Conservation (phyloP, 2,888 invertebrate genomes). For the Aporophyla lueneburgensis region DNA sequence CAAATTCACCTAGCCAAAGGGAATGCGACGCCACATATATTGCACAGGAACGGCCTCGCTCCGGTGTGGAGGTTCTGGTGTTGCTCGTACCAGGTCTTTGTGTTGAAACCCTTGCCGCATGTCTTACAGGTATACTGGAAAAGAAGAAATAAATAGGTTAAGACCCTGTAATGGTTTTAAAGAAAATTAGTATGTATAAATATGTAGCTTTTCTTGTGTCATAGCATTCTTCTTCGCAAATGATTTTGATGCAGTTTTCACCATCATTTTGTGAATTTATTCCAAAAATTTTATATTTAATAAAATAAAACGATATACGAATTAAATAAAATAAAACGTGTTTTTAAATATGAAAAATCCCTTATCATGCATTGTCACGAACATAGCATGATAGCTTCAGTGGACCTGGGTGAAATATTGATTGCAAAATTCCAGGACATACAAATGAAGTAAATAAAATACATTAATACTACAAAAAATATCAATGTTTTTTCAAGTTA, state of each 20-base stretch:
- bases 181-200: background rate
- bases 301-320: too few species aligned
- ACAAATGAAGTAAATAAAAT: too few species aligned
- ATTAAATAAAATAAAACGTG: too few species aligned
- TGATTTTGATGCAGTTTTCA: background rate
- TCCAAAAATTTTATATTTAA: background rate
- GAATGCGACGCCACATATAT: constrained; percentile 84
- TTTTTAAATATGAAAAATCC: too few species aligned
- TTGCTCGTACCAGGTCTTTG: constrained; percentile 85
- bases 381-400: too few species aligned
- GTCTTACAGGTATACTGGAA: constrained; percentile 63
- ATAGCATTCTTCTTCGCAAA: background rate
- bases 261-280: background rate
- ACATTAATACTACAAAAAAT: too few species aligned
- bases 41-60: constrained; percentile 84
- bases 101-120: constrained; percentile 84
- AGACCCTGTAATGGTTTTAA: background rate
- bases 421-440: too few species aligned
- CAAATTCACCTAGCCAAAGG: constrained; percentile 80
- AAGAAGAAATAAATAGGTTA: background rate
- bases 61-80: constrained; percentile 86
- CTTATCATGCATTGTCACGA: too few species aligned
- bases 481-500: too few species aligned
- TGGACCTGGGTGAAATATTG: too few species aligned
- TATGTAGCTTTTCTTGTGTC: background rate